Percentiles rank a stretch among this genome's conserved stretches.
Conservation (phyloP, 2,888 invertebrate species). For the Drosophila basisetae region DNA sequence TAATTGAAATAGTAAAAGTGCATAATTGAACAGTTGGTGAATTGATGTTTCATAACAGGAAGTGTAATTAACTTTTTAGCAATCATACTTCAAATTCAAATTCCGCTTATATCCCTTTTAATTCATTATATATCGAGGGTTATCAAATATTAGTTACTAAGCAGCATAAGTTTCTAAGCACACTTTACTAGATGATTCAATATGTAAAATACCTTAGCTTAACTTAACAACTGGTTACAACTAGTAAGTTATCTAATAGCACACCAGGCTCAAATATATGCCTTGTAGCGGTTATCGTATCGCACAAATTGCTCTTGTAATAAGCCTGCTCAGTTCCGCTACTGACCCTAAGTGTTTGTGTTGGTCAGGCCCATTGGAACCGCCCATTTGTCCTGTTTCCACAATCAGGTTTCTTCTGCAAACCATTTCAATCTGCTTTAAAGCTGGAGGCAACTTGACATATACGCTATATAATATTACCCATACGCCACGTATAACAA, state of each 20-base stretch:
- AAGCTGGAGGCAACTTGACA: conserved; percentile 15
- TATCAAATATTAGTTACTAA: no score
- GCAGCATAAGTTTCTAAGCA: neutral
- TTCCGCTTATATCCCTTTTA: neutral
- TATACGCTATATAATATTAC: conserved; percentile 26
- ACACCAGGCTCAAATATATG: neutral
- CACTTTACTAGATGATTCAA: neutral
- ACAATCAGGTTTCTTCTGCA: neutral
- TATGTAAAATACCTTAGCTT: neutral
- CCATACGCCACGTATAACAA: conserved; percentile 42
- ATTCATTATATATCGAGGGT: neutral
- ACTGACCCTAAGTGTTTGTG: neutral
- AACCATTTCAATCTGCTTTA: conserved; percentile 4
- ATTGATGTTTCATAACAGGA: neutral
- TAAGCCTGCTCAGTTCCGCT: neutral
- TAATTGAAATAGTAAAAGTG: neutral
- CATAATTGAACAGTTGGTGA: neutral
- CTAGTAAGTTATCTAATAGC: neutral
- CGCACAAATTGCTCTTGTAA: neutral
- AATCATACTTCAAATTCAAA: neutral
- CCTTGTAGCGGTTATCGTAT: neutral
- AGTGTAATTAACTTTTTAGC: neutral
- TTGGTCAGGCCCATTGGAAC: neutral
- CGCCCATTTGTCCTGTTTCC: neutral
- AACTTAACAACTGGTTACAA: neutral